Base-by-base conservation (phyloP, 2,113 vertebrate genomes). In the Silurus asotus region DNA sequence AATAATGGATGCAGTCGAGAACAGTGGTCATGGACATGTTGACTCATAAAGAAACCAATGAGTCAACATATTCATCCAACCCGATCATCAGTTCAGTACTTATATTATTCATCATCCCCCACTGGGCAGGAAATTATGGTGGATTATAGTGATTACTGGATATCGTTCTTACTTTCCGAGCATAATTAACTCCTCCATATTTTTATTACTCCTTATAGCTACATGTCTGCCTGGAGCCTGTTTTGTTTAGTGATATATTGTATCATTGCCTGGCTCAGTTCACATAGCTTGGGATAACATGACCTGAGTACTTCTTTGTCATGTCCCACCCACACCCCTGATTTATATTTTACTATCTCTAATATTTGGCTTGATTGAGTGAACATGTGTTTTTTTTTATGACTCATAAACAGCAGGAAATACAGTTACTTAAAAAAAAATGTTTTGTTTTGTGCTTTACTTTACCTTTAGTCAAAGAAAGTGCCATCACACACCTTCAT, bases 1-100 rank as follows among this genome's bases (percentile, higher is more conserved):
- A 89, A 89, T 89, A 89, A 89, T 89, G 49, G 55, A 89, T 88
- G 83, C 45, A 59, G 55, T 58, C 69, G 37, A 79, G 74, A 81
- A 58, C 58, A 69, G 56, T 45, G 83, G 72, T 25, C 67, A 74
- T 79, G 67, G 45, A 81, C 81, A 86, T 64, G 45, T 55, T 85
- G 75, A 84, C 55, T 28, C 76, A 83, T 28, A 84, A 81, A 56
- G 49, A 88, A 70, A 77, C 76, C 64, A 55, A 49, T 81, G 51
- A 83, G 82, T 58, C 82, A 55, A 19, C 49, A 77, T 77, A 59
- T 55, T 74, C 8, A 76, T 58, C 15, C 23, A 81, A 58, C 8
- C 10, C 28, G 19, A 11, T 76, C 62, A 85, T 85, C 75, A 23
- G 51, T 76, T 87, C n/a, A 56, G 53, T 51, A 80, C 56, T 84